Evolutionary conservation across 2,797 vertebrate species (phyloP), one percentile per base, ranked within the genome.

Genomic region (Adrianichthys oophorus): DNA sequence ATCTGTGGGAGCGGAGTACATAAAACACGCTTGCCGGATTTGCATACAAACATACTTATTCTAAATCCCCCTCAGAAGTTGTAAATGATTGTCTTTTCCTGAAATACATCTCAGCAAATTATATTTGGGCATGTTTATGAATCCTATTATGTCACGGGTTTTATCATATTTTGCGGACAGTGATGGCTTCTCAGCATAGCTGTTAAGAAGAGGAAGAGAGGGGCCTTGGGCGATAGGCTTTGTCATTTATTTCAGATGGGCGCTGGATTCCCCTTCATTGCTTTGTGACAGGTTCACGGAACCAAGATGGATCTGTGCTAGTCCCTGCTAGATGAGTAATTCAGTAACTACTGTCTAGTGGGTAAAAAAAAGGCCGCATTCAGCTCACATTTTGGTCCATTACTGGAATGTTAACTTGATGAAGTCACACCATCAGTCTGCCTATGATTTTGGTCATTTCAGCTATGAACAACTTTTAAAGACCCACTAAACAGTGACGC

Each of bases 61-160:
- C 92, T 93, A 93, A 93, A 92, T 93, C 45, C 90, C 94, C 94
- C 94, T 93, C 92, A 93, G 90, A 95, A 96, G 94, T 96, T 94
- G 92, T 95, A 95, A 96, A 93, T 95, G 92, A 94, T 95, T 97
- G 95, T 98, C 94, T 95, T 95, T 91, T 93, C 93, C 88, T 92
- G 91, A 95, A 95, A 95, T 95, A 93, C 93, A 96, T 96, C 93
- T 97, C 92, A 93, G 93, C 94, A 97, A 95, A 97, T 97, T 95
- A 91, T 92, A 96, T 96, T 96, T 97, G 91, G 92, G 94, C 94
- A 94, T 89, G 93, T 97, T 92, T 94, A 93, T 94, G 94, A 97
- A 96, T 98, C 93, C 94, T 95, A 97, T 95, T 98, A 96, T 91
- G 92, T 92, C 92, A 89, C 90, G 93, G 95, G 92, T 92, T 92